Evolutionary conservation across 2,797 vertebrate species (phyloP).

Genomic region (Hippoglossus hippoglossus): DNA sequence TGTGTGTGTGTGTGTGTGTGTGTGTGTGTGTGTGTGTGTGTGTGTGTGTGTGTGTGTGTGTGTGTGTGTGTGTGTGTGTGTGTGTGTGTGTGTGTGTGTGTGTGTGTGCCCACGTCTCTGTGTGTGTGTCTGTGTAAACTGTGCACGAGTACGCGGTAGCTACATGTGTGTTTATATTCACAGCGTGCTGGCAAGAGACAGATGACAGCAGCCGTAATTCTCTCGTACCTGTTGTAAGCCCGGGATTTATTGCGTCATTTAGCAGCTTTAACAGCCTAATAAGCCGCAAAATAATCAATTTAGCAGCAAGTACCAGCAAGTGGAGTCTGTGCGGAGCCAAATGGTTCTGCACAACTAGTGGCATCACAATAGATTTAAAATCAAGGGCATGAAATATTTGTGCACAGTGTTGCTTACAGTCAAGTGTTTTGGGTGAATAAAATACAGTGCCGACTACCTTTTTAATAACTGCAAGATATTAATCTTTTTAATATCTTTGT

Average conservation of each 20-base stretch:
- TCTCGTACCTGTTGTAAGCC: constrained; percentile 69
- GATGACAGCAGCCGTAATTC: constrained; percentile 70
- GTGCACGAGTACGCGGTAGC: constrained; percentile 46
- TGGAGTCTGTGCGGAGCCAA: constrained; percentile 55
- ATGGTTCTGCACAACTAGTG: constrained; percentile 28
- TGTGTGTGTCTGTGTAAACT: constrained; percentile 40
- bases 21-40: constrained; percentile 18
- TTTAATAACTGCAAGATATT: constrained; percentile 36
- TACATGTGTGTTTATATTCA: constrained; percentile 64
- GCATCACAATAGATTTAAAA: constrained; percentile 31
- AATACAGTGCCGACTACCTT: constrained; percentile 3
- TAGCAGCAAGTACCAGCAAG: constrained; percentile 54
- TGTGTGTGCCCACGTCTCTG: constrained; percentile 41
- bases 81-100: constrained; percentile 6
- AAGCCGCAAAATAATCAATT: constrained; percentile 64
- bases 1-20: constrained; percentile 42
- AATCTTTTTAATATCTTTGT: constrained; percentile 26
- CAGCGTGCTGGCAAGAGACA: constrained; percentile 53
- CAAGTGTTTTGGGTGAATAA: constrained; percentile 8
- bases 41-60: constrained; percentile 6
- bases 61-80: constrained; percentile 23
- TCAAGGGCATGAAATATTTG: not conserved
- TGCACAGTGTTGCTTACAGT: not conserved
- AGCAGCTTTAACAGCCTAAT: constrained; percentile 66
- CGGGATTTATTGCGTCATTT: constrained; percentile 76